phyloP scores from a whole-genome alignment of 2,113 vertebrate genomes.

The Catharus bicknelli region DNA sequence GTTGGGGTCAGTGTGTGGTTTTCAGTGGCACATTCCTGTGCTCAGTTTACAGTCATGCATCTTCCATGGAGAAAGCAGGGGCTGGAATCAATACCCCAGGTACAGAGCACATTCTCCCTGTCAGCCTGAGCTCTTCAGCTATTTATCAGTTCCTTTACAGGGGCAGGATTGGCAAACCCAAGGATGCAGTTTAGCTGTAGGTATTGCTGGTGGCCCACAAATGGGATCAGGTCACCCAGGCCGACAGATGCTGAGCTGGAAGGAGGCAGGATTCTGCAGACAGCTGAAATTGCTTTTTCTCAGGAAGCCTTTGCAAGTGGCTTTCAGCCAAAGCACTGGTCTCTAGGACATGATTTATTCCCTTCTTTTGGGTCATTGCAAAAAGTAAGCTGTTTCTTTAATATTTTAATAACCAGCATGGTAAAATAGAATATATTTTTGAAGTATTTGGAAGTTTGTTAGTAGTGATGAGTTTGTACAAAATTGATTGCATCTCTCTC shows the following conservation, averaged over 20 bases:
- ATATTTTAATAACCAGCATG: background rate
- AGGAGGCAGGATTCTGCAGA: background rate
- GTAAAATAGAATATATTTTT: background rate
- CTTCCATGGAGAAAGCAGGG: background rate
- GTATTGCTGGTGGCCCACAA: background rate
- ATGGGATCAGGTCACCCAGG: background rate
- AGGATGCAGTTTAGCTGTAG: background rate
- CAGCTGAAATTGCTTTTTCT: background rate
- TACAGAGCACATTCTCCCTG: background rate
- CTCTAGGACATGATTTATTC: background rate
- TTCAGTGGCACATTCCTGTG: background rate
- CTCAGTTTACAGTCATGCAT: background rate
- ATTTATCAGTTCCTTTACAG: background rate
- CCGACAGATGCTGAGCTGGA: accelerated
- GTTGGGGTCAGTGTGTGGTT: background rate
- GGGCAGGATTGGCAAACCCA: background rate
- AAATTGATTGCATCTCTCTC: background rate
- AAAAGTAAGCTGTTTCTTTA: slow-evolving; percentile 26
- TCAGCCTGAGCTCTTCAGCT: background rate
- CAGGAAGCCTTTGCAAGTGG: background rate
- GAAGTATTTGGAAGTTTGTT: background rate
- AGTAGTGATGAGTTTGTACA: background rate
- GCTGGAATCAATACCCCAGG: background rate
- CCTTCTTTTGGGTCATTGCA: background rate
- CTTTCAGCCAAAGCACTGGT: background rate